Evolutionary conservation across 2,797 vertebrate species (phyloP), one percentile per base, ranked within the genome.

Genomic region (Sebastes iracundus): DNA sequence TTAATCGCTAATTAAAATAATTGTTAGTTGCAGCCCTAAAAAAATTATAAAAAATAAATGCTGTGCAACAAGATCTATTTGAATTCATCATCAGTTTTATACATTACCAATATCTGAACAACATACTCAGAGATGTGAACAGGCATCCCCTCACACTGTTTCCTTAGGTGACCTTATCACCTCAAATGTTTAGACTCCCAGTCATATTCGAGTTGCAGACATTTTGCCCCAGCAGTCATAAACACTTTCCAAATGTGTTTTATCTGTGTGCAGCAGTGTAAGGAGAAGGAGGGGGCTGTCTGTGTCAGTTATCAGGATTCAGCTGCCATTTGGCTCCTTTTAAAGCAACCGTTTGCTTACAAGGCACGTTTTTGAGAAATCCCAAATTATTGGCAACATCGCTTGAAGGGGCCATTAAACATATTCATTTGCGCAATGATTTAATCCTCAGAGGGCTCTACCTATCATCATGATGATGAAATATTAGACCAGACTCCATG

Each of bases 171-270:
- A 76, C 49, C 16, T 72, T 74, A 78, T 64, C 52, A 56, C 58
- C 60, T 70, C n/a, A 35, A 55, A 62, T 81, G 69, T 65, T 68
- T 66, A 5, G 35, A 25, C 80, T 63, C 30, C 68, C 14, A 20
- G 61, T 69, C 23, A 83, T 79, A 60, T 78, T 79, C 49, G 70
- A 76, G 63, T 71, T 73, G 30, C 46, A 42, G 66, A 79, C 80
- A 65, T 72, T 85, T 90, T 72, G 32, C 79, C 53, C 27, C 52
- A 72, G 65, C 63, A 88, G 81, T 68, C 60, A 75, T 66, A 72
- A 88, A 82, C 74, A 78, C 52, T 79, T 78, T 83, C 62, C 80
- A 79, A 77, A 81, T 75, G 52, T 64, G 55, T 56, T 87, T 88
- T 84, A 82, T 90, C 82, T 81, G 64, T 74, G 59, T 79, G 59